Base-by-base conservation (phyloP, 1,140 invertebrate genomes). In the Papilio dardanus region DNA sequence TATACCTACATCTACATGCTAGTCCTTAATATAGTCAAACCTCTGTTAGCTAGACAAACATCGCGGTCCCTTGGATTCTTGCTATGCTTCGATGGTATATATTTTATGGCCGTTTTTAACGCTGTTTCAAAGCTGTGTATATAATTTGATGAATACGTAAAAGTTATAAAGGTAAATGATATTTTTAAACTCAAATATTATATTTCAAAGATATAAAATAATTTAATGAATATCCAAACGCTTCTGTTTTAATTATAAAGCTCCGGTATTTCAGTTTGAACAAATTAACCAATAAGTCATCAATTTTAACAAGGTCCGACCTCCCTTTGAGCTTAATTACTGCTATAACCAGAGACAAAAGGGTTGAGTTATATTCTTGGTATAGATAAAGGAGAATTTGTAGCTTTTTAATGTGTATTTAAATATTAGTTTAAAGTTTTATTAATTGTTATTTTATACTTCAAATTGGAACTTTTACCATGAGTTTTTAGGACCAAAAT, bases 261-360 rank as follows among this genome's bases (percentile, higher is more conserved):
- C 54, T 69, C 4, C 14, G 67, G 35, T 40, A 69, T 69, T 69
- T 40, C 6, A 69, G 67, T 24, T 24, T 37, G 35, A 24, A 37
- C 35, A 69, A 40, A 37, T 69, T 69, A 24, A 42, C 35, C 35
- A 69, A 69, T 69, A 69, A 37, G 35, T 69, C 67, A 69, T 69
- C 67, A 24, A 30, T 37, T 69, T 69, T 69, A 69, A 40, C 67
- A 37, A 69, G 67, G 67, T 37, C 35, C 8, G 37, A 69, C 67
- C 67, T 69, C 37, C 35, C 24, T 21, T 69, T 69, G 37, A 40
- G 67, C 67, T 69, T 40, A 69, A 69, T 69, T 40, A 69, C 33
- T 24, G 31, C 67, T 24, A 42, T 69, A 42, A 3, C 8, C 35
- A 24, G 67, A 35, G 35, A 68, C 66, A 68, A 69, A 68, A 28